A percentile compares a stretch with the other conserved stretches of the same genome.
phyloP scores from a whole-genome alignment of 2,113 vertebrate genomes.

The Phyllostomus hastatus region DNA sequence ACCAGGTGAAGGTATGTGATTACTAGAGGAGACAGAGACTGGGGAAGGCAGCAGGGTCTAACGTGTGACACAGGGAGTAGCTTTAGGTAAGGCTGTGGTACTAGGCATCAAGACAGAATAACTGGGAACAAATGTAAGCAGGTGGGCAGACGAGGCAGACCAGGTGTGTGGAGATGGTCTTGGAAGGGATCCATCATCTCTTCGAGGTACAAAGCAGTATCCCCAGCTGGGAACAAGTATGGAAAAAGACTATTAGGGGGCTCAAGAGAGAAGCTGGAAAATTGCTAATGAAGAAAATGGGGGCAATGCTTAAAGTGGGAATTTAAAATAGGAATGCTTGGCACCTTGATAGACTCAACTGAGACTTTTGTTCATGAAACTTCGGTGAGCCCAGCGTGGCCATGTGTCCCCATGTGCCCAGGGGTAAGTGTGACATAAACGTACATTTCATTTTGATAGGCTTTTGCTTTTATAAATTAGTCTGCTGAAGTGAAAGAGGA shows the following conservation, averaged over 20 bases:
- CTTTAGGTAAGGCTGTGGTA: neutral
- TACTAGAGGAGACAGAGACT: neutral
- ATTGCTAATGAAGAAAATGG: neutral
- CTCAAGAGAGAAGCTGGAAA: neutral
- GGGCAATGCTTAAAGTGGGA: neutral
- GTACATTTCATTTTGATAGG: neutral
- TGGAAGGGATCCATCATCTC: neutral
- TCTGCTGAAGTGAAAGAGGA: neutral
- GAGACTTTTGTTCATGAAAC: neutral
- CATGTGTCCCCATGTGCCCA: neutral
- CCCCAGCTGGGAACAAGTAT: neutral
- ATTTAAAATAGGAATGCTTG: neutral
- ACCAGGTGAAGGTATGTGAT: neutral
- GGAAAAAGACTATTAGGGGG: neutral
- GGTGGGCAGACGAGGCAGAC: no score
- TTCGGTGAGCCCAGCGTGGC: neutral
- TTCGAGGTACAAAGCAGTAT: neutral
- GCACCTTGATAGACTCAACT: neutral
- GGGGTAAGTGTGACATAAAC: accelerated
- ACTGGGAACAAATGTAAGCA: neutral
- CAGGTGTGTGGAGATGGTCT: neutral
- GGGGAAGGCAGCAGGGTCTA: neutral
- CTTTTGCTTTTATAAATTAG: neutral
- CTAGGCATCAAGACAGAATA: neutral
- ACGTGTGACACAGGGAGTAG: accelerated